A percentile compares a stretch with the other conserved stretches of the same genome.
These are phyloP conservation scores for Drosophila putrida DNA, from an alignment of 2,888 invertebrate genomes.

Conservation along the genomic window DNA sequence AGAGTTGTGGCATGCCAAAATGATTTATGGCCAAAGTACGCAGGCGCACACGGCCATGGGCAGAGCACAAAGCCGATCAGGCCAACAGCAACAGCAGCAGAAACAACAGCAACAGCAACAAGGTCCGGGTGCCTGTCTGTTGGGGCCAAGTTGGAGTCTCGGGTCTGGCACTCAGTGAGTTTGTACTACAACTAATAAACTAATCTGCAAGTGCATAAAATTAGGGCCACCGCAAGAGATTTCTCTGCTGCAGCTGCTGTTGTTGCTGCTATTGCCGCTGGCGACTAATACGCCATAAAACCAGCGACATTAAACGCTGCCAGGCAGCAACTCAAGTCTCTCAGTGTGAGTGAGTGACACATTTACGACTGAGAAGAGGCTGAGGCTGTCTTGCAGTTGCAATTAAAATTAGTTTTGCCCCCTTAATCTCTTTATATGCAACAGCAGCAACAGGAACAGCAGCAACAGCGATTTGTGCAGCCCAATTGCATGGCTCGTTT, in stretches of 20 bases:
- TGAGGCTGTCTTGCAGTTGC: conserved; percentile 45
- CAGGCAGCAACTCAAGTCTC: conserved; percentile 3
- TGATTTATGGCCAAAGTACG: conserved; percentile 84
- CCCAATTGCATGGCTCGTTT: conserved; percentile 79
- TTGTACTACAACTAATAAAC: conserved; percentile 80
- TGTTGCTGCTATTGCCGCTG: conserved; percentile 43
- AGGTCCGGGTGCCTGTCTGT: background rate
- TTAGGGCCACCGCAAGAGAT: conserved; percentile 75
- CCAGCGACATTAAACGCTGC: conserved; percentile 55
- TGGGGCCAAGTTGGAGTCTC: background rate
- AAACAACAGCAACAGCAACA: background rate
- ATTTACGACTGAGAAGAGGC: conserved; percentile 66
- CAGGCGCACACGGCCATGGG: conserved; percentile 76
- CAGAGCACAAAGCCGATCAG: conserved; percentile 46
- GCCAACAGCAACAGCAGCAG: background rate
- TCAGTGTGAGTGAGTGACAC: conserved; percentile 70
- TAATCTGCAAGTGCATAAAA: conserved; percentile 81
- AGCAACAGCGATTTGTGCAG: conserved; percentile 62
- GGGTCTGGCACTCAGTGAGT: conserved; percentile 65
- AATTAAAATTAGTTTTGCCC: conserved; percentile 79
- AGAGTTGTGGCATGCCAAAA: conserved; percentile 74
- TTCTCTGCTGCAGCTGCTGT: conserved; percentile 32
- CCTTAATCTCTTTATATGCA: conserved; percentile 77
- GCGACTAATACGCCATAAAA: conserved; percentile 70
- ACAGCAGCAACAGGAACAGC: conserved; percentile 27